Evolutionary conservation across 2,113 vertebrate genomes (phyloP).

Genomic region (Lasiurus borealis): DNA sequence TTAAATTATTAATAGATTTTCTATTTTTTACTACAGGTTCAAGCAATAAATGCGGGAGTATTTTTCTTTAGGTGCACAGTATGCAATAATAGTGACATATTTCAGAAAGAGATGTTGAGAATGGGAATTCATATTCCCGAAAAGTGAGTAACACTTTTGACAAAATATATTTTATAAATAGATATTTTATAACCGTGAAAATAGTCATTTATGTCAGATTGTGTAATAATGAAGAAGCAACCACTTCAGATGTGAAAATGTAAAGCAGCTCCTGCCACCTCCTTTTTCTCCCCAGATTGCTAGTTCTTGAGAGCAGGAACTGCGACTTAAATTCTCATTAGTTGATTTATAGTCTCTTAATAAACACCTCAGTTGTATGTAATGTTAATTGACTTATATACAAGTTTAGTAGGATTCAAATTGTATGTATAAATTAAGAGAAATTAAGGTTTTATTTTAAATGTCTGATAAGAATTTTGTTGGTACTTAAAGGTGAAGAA

Average conservation of each 20-base stretch:
- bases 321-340: constrained; percentile 1
- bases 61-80: constrained; percentile 98
- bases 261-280: not conserved
- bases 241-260: not conserved
- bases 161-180: constrained; percentile 42
- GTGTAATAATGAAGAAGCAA: constrained; percentile 40
- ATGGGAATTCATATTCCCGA: constrained; percentile 98
- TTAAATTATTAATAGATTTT: constrained; percentile 70
- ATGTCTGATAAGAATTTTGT: constrained; percentile 31
- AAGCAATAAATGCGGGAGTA: constrained; percentile 96
- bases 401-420: constrained; percentile 24
- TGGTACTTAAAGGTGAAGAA: constrained; percentile 32
- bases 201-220: constrained; percentile 15
- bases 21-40: constrained; percentile 87
- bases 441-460: constrained; percentile 43
- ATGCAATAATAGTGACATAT: constrained; percentile 95
- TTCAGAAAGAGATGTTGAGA: constrained; percentile 97
- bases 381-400: constrained; percentile 6
- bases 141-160: constrained; percentile 88
- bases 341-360: constrained; percentile 29
- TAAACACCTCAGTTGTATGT: not conserved
- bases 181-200: constrained; percentile 27
- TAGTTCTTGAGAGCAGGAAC: not conserved
- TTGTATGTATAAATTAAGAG: constrained; percentile 38
- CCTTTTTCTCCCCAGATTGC: not conserved